Base-by-base conservation (phyloP, 1,140 invertebrate species). In the Lepidurus couesii region DNA sequence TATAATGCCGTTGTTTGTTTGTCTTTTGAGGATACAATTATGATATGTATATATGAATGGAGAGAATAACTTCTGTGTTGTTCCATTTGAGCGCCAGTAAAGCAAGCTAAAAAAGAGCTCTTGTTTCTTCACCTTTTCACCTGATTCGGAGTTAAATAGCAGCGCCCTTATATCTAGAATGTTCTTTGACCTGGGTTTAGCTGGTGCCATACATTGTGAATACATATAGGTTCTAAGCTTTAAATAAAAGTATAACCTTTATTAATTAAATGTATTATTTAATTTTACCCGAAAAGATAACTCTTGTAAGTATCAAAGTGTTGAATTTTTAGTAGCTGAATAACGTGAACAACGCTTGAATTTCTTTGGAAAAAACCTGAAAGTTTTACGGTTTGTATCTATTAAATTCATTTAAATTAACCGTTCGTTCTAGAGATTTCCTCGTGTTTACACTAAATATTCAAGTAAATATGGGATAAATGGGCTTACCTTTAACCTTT, bases 141-240 rank as follows among this genome's bases (percentile, higher is more conserved):
- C 53, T 65, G 53, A 65, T 11, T 65, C 21, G 16, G 6, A 65
- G 16, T 65, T 13, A n/a, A 65, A 65, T 65, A 65, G 53, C 53
- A 65, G 53, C 53, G 53, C 53, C 53, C 21, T 13, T 65, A 21
- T 65, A 65, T 65, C 53, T 65, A 65, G n/a, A 65, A 65, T 65
- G 53, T 65, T 65, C 53, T 65, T 65, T 65, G 53, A 65, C 8
- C 21, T 21, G 53, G 53, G 53, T 65, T 65, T 65, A 65, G 53
- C 53, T 65, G 53, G 53, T 65, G 53, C 53, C 53, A 65, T 65
- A 65, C 53, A 65, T 65, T 65, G 53, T 65, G 53, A 65, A 65
- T 65, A 65, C 53, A 65, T 21, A 65, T 21, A 65, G 53, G 53
- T 11, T 65, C 21, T 65, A 65, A 65, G 53, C 53, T 65, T 65